Base-by-base conservation (phyloP, 2,113 vertebrate genomes). In the Cynoglossus semilaevis region DNA sequence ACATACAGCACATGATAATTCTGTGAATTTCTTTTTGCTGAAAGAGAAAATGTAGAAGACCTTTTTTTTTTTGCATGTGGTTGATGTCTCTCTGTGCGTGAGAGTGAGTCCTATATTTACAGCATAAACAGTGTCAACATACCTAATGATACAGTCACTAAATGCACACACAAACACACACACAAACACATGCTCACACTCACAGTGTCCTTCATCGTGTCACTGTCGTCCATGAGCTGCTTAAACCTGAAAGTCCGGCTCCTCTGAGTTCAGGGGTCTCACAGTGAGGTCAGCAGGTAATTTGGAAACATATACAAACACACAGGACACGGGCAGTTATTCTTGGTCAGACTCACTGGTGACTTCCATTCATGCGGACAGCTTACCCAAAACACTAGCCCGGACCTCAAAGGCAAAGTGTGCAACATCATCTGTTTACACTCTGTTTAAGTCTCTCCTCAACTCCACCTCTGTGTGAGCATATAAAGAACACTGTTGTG, bases 211-310 rank as follows among this genome's bases (percentile, higher is more conserved):
- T 80, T 83, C 58, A 72, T 37, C 71, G 58, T 68, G 38, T 62
- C 46, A 76, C 68, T 73, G 76, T 72, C 82, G 58, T 45, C 77
- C 77, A 76, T 54, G 68, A 76, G 65, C 45, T 48, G 48, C 45
- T 48, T 51, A 75, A 85, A 89, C 87, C 56, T 74, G 88, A 83
- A 76, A 19, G 70, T 84, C 88, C 70, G 61, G 86, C 75, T 87
- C 75, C 19, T 67, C 57, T 19, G 41, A 19, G 53, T 61, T 63
- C 49, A 15, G 19, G 29, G 55, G 22, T 60, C 38, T 70, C 36
- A 57, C 0, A 54, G 53, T 52, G 56, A 50, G 65, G 57, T 80
- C 65, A 82, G 63, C 60, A 51, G 58, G n/a, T 59, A 29, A 45
- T 44, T 61, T 13, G 15, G 29, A 35, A 45, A 57, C 51, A 49